phyloP scores from a whole-genome alignment of 1,140 invertebrate species.

The Aphelenchoides fujianensis region DNA sequence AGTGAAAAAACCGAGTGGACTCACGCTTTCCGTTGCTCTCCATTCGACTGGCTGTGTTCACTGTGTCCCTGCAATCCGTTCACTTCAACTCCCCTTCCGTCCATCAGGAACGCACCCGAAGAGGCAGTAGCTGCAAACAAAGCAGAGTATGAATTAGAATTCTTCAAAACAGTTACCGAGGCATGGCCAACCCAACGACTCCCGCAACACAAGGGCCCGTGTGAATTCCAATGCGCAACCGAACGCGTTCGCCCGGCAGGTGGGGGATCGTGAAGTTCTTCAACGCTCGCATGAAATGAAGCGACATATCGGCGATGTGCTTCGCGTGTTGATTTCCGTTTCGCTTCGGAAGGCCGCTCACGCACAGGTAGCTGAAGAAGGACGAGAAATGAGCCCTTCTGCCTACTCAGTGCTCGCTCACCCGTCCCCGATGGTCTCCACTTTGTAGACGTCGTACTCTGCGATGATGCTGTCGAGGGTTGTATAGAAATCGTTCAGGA shows the following conservation, averaged over 20 bases:
- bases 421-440: constrained; percentile 35
- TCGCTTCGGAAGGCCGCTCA: constrained; percentile 77
- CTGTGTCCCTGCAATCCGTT: too few species aligned
- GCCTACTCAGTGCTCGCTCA: background rate
- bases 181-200: constrained; percentile 61
- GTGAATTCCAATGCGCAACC: constrained; percentile 80
- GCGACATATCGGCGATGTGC: constrained; percentile 70
- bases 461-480: constrained; percentile 87
- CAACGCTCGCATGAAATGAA: constrained; percentile 67
- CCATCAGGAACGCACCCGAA: too few species aligned
- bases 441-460: constrained; percentile 92
- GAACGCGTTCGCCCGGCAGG: constrained; percentile 26
- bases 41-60: constrained; percentile 87
- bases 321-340: constrained; percentile 86
- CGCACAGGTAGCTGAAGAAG: constrained; percentile 32
- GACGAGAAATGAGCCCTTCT: background rate
- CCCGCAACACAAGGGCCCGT: constrained; percentile 59
- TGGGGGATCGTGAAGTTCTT: constrained; percentile 63
- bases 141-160: background rate
- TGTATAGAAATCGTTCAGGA: constrained; percentile 91
- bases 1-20: too few species aligned
- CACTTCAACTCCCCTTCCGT: too few species aligned
- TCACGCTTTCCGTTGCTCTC: constrained; percentile 67
- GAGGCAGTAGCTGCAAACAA: constrained; percentile 61
- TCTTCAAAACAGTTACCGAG: constrained; percentile 21